phyloP scores from a whole-genome alignment of 2,113 vertebrate genomes.

The Gallinago undulata region DNA sequence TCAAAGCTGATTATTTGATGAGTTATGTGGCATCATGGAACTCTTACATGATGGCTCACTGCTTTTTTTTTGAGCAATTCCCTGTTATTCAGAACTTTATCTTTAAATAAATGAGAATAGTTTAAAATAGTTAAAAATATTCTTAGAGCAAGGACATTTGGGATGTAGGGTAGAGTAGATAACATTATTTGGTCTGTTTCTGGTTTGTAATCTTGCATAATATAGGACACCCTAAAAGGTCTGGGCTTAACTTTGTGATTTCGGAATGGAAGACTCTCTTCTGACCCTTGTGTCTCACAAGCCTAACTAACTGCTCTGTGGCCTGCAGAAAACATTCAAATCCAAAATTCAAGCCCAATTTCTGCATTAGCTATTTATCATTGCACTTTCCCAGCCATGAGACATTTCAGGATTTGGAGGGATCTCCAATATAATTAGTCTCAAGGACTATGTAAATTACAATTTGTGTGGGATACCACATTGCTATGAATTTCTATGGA shows the following conservation, averaged over 20 bases:
- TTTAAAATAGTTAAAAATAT: not conserved
- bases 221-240: not conserved
- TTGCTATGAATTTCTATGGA: not conserved
- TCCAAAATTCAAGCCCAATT: not conserved
- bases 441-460: not conserved
- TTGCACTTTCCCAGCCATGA: not conserved
- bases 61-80: not conserved
- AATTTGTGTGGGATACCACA: not conserved
- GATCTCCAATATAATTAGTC: not conserved
- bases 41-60: not conserved
- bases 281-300: not conserved
- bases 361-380: not conserved
- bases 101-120: not conserved
- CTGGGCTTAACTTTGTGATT: not conserved
- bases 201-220: not conserved
- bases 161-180: not conserved
- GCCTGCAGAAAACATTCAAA: not conserved
- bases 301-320: not conserved
- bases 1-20: conserved; percentile 38
- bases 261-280: not conserved
- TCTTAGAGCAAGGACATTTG: not conserved
- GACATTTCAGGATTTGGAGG: not conserved
- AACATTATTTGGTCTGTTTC: not conserved
- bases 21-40: conserved; percentile 15
- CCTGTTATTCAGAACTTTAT: not conserved